phyloP scores from a whole-genome alignment of 2,797 vertebrate genomes.

The Dendrocincla fuliginosa region DNA sequence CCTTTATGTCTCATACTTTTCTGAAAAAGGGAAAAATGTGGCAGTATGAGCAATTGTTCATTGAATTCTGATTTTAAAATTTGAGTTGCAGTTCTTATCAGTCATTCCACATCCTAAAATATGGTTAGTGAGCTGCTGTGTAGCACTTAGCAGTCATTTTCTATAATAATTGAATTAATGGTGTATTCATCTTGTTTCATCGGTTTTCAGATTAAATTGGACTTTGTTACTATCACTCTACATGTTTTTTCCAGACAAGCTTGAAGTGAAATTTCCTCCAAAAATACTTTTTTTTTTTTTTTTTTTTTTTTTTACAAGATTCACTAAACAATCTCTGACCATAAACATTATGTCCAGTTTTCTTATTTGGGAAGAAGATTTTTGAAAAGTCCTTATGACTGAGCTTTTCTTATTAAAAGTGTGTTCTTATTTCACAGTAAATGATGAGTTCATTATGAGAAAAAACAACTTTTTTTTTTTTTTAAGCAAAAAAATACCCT shows the following conservation, averaged over 20 bases:
- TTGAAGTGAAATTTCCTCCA: not conserved
- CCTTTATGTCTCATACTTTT: not conserved
- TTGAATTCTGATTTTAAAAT: not conserved
- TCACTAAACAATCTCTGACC: not conserved
- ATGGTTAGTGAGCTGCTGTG: not conserved
- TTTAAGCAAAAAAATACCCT: not conserved
- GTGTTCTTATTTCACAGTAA: not conserved
- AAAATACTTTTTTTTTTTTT: not conserved
- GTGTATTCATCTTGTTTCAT: not conserved
- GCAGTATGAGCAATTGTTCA: rapidly evolving
- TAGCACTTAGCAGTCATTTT: not conserved
- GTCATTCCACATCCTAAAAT: not conserved
- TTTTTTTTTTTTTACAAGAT: not conserved
- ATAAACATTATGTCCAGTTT: not conserved
- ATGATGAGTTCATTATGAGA: not conserved
- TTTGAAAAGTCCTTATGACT: not conserved
- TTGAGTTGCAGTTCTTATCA: not conserved
- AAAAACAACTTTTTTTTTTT: not conserved
- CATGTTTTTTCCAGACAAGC: not conserved
- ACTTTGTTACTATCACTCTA: not conserved
- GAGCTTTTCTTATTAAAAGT: not conserved
- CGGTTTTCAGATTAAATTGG: not conserved
- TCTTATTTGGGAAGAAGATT: not conserved
- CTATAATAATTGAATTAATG: not conserved
- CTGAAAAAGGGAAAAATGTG: not conserved